Percentiles rank a stretch among this genome's conserved stretches.
phyloP scores from a whole-genome alignment of 2,888 invertebrate genomes.

The Yponomeuta malinellus region DNA sequence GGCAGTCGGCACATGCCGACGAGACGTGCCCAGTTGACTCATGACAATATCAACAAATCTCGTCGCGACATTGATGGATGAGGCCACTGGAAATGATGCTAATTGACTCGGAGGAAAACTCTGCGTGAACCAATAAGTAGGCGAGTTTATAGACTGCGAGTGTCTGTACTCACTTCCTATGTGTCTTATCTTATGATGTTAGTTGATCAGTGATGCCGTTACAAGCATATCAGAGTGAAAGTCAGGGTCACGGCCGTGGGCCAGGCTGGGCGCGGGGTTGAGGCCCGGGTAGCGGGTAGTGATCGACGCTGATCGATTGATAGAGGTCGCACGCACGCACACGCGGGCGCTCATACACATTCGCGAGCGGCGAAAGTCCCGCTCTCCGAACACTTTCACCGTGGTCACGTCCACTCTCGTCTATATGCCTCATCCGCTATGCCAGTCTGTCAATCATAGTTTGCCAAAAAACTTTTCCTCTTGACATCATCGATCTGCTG shows the following conservation, averaged over 20 bases:
- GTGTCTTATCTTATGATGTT: not conserved
- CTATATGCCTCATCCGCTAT: not conserved
- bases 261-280: not conserved
- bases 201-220: not conserved
- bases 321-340: not conserved
- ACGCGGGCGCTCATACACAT: not conserved
- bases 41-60: not conserved
- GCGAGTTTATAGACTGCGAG: not conserved
- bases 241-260: not conserved
- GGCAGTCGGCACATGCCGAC: not conserved
- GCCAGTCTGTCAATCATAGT: not conserved
- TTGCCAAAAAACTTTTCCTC: not conserved
- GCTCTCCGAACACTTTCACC: slow-evolving; percentile 1
- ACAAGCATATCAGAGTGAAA: not conserved
- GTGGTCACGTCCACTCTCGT: not conserved
- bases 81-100: not conserved
- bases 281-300: not conserved
- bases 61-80: not conserved
- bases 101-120: not conserved
- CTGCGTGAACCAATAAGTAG: not conserved
- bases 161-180: no score
- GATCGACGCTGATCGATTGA: not conserved
- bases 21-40: not conserved
- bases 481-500: not conserved
- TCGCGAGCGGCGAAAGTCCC: not conserved